Percentiles rank a stretch among this genome's conserved stretches.
Evolutionary conservation across 2,888 invertebrate genomes (phyloP).

Genomic region (Frankliniella intonsa): DNA sequence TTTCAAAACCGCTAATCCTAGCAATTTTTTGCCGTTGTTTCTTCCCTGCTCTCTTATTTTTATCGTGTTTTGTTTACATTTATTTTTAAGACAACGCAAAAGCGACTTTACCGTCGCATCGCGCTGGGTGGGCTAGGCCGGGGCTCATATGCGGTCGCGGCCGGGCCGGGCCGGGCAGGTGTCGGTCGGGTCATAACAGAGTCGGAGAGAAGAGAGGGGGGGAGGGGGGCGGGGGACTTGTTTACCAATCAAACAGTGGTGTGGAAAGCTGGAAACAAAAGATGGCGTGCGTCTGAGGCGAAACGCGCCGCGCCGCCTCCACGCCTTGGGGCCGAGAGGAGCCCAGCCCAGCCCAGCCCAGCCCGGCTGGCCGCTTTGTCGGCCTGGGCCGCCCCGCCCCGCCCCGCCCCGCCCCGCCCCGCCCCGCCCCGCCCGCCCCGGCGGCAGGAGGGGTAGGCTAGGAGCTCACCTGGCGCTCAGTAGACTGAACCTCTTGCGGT

Average conservation of each 20-base stretch:
- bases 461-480: no score
- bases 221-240: neutral
- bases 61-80: no score
- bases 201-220: neutral
- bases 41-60: no score
- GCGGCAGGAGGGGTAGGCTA: no score
- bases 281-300: neutral
- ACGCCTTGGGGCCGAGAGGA: neutral
- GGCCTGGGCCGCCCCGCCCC: neutral
- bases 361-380: neutral
- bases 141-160: neutral
- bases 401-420: neutral
- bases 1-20: no score
- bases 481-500: no score
- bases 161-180: neutral
- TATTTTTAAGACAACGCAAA: no score
- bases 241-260: conserved; percentile 21
- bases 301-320: neutral
- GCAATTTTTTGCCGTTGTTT: no score
- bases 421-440: neutral
- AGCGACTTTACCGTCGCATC: no score
- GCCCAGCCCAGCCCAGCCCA: neutral
- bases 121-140: no score
- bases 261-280: conserved; percentile 26
- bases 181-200: no score